Evolutionary conservation across 1,140 invertebrate species (phyloP).

Genomic region (Eumaeus atala): DNA sequence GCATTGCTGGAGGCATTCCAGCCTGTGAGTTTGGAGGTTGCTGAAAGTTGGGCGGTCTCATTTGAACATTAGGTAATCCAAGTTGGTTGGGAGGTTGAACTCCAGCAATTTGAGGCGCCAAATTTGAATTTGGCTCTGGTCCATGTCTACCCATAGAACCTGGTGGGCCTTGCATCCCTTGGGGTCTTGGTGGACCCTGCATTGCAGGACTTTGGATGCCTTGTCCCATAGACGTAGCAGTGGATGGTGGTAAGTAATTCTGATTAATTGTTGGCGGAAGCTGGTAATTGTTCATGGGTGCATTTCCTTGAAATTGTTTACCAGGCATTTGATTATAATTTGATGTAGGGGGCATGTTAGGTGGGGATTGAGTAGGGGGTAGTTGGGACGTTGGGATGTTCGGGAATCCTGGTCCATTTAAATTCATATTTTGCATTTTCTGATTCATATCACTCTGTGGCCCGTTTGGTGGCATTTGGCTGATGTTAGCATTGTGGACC

Average conservation of each 20-base stretch:
- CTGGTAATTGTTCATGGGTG: slow-evolving; percentile 36
- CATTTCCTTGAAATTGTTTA: slow-evolving; percentile 38
- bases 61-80: slow-evolving; percentile 18
- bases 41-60: slow-evolving; percentile 14
- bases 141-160: slow-evolving; percentile 19
- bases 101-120: slow-evolving; percentile 29
- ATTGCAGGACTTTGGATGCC: slow-evolving; percentile 20
- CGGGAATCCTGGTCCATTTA: slow-evolving; percentile 48
- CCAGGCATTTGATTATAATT: slow-evolving; percentile 43
- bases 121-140: slow-evolving; percentile 21
- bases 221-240: slow-evolving; percentile 30
- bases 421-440: slow-evolving; percentile 64
- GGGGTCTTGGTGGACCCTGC: slow-evolving; percentile 39
- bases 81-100: slow-evolving; percentile 11
- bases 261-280: slow-evolving; percentile 38
- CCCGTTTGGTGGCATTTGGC: slow-evolving; percentile 46
- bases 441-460: slow-evolving; percentile 52
- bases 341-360: slow-evolving; percentile 42
- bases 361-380: slow-evolving; percentile 56
- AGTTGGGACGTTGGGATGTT: slow-evolving; percentile 50
- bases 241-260: slow-evolving; percentile 39
- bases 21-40: slow-evolving; percentile 19
- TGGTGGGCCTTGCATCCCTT: slow-evolving; percentile 25
- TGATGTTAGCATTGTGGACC: slow-evolving; percentile 56
- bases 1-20: slow-evolving; percentile 16